Conservation (phyloP, 2,888 invertebrate species). For the Sarcophaga subvicina region DNA sequence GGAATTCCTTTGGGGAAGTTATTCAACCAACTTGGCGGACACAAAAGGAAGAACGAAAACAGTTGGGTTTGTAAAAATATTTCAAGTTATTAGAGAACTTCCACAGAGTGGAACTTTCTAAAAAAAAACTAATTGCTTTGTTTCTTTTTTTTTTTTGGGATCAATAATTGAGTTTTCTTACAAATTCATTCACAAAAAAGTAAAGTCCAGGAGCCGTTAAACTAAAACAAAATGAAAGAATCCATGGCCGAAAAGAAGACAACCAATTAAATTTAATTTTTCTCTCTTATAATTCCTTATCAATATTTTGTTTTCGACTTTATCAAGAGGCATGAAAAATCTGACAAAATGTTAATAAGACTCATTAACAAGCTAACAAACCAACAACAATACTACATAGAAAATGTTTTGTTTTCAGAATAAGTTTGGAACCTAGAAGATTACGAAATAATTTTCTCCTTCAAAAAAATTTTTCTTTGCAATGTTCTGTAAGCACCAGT, state of each 20-base stretch:
- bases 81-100: constrained; percentile 32
- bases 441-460: no score
- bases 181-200: constrained; percentile 46
- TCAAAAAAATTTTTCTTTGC: background rate
- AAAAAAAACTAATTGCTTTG: background rate
- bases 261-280: constrained; percentile 67
- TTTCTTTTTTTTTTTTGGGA: background rate
- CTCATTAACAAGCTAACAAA: constrained; percentile 58
- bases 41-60: constrained; percentile 7
- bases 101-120: background rate
- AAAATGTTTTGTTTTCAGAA: background rate
- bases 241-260: background rate
- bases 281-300: constrained; percentile 65
- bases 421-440: no score
- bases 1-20: constrained; percentile 33
- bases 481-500: background rate
- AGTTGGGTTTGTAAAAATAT: constrained; percentile 28
- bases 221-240: constrained; percentile 5
- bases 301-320: constrained; percentile 40
- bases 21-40: constrained; percentile 7
- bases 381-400: background rate
- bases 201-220: background rate
- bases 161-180: background rate
- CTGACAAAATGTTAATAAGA: constrained; percentile 69
- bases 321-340: constrained; percentile 58